A percentile compares a stretch with the other conserved stretches of the same genome.
These are phyloP conservation scores for Psix sp. DNA, from an alignment of 1,140 invertebrate genomes.

Conservation along the genomic window DNA sequence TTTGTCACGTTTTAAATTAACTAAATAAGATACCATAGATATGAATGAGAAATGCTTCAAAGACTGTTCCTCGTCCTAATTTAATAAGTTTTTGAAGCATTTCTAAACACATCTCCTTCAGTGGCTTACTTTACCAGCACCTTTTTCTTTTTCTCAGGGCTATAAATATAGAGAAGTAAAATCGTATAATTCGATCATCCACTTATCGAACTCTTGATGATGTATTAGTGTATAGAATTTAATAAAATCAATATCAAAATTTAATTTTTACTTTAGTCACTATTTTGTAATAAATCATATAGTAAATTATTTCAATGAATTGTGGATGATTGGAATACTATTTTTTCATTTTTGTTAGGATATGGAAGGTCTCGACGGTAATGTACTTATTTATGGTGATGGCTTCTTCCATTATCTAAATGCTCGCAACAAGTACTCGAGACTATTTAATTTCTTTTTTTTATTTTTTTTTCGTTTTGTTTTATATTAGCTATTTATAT, in stretches of 20 bases:
- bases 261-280: background rate
- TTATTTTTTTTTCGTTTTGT: slow-evolving; percentile 15
- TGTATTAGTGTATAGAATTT: background rate
- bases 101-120: slow-evolving; percentile 74
- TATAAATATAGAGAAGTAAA: slow-evolving; percentile 42
- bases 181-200: slow-evolving; percentile 11
- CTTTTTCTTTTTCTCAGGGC: slow-evolving; percentile 57
- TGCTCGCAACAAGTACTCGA: slow-evolving; percentile 57
- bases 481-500: slow-evolving; percentile 45
- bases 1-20: slow-evolving; percentile 45
- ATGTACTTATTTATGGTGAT: slow-evolving; percentile 70
- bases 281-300: background rate
- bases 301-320: slow-evolving; percentile 1
- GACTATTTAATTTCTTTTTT: slow-evolving; percentile 50
- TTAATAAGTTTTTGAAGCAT: slow-evolving; percentile 67
- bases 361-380: slow-evolving; percentile 45
- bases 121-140: slow-evolving; percentile 66
- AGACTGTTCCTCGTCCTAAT: slow-evolving; percentile 65
- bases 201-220: background rate
- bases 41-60: slow-evolving; percentile 68
- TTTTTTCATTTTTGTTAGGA: slow-evolving; percentile 18
- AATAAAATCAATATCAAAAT: background rate
- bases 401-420: slow-evolving; percentile 71
- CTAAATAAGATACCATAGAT: slow-evolving; percentile 64
- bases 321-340: slow-evolving; percentile 19